Percentiles rank a stretch among this genome's conserved stretches.
These are phyloP conservation scores for Antheraea yamamai DNA, from an alignment of 2,888 invertebrate species.

Conservation along the genomic window DNA sequence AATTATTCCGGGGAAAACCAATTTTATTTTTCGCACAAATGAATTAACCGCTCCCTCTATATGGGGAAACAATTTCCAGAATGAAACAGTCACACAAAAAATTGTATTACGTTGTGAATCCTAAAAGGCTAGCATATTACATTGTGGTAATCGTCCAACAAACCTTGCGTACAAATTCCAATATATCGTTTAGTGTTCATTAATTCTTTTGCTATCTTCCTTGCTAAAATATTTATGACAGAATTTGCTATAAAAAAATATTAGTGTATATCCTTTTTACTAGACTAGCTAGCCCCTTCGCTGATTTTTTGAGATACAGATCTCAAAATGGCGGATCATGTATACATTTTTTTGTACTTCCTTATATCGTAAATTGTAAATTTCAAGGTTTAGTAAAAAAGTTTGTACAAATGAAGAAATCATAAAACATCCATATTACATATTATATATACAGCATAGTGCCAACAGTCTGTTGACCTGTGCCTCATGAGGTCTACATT, in stretches of 20 bases:
- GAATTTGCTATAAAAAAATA: not conserved
- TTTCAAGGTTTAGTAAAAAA: too few species aligned
- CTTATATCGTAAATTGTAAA: too few species aligned
- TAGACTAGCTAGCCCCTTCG: not conserved
- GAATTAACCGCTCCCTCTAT: slow-evolving; percentile 11
- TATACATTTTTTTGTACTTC: too few species aligned
- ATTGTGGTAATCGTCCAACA: not conserved
- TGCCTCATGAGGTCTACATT: too few species aligned
- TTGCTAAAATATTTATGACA: not conserved
- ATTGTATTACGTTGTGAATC: slow-evolving; percentile 3
- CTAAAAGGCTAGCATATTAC: not conserved
- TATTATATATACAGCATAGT: too few species aligned
- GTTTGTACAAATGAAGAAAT: too few species aligned
- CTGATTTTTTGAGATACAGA: too few species aligned
- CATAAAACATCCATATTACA: too few species aligned
- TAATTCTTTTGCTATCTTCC: not conserved
- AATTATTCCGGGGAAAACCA: not conserved
- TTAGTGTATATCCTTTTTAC: not conserved
- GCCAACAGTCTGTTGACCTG: too few species aligned
- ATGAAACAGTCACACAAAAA: not conserved
- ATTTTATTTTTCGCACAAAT: not conserved
- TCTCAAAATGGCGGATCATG: too few species aligned
- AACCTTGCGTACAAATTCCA: not conserved
- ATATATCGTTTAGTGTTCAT: not conserved
- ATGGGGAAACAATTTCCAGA: slow-evolving; percentile 9